These are phyloP conservation scores for Drosophila ananassae DNA, from an alignment of 1,140 invertebrate genomes.

Conservation along the genomic window DNA sequence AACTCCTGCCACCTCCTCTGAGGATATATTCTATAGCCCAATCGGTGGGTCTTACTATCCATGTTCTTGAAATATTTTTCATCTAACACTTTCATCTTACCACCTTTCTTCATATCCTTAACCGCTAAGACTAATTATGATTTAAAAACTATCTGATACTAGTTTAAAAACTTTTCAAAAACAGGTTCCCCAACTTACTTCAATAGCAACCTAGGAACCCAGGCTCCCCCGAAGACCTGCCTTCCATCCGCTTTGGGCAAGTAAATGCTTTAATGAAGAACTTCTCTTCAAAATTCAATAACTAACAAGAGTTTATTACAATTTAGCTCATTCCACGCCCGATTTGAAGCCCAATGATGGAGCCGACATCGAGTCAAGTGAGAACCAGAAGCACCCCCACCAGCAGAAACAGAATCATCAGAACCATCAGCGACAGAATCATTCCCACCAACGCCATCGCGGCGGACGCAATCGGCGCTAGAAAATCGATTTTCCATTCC, in stretches of 20 bases:
- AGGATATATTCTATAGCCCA: conserved; percentile 80
- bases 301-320: not conserved
- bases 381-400: conserved; percentile 1
- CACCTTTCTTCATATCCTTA: no score
- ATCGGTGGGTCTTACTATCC: conserved; percentile 61
- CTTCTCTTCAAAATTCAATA: not conserved
- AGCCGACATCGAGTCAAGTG: conserved; percentile 3
- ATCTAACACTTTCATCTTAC: no score
- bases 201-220: conserved; percentile 43
- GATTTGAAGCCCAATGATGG: conserved; percentile 31
- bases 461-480: conserved; percentile 70
- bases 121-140: not conserved
- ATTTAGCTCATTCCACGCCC: conserved; percentile 60
- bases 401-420: conserved; percentile 47
- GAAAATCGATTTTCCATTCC: conserved; percentile 9
- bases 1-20: conserved; percentile 77
- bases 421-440: conserved; percentile 53
- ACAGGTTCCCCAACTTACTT: conserved; percentile 70
- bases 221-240: conserved; percentile 39
- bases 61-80: no score
- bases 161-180: not conserved
- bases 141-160: not conserved
- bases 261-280: not conserved
- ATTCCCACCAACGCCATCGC: conserved; percentile 63
- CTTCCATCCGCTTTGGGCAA: conserved; percentile 53